Evolutionary conservation across 2,888 invertebrate genomes (phyloP).

Genomic region (Tinea trinotella): DNA sequence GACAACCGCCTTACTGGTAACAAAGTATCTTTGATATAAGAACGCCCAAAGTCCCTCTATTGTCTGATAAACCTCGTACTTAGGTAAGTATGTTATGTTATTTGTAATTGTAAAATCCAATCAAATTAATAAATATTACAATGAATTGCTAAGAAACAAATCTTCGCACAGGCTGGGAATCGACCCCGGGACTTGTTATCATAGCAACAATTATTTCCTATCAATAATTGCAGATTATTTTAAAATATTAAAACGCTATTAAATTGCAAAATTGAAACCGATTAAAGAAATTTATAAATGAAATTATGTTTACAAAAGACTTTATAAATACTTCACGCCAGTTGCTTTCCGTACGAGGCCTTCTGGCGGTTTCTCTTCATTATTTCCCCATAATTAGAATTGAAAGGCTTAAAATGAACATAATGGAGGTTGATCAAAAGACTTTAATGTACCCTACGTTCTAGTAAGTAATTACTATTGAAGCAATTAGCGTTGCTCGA

Average conservation of each 20-base stretch:
- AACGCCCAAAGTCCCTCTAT: too few relatives aligned
- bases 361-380: constrained; percentile 33
- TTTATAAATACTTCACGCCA: constrained; percentile 35
- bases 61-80: too few relatives aligned
- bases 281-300: constrained; percentile 37
- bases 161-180: too few relatives aligned
- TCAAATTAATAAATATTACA: too few relatives aligned
- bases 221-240: too few relatives aligned
- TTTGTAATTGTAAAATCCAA: too few relatives aligned
- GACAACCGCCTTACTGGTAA: too few relatives aligned
- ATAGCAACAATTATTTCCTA: too few relatives aligned
- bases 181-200: too few relatives aligned
- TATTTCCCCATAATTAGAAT: constrained; percentile 43
- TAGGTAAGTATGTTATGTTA: too few relatives aligned
- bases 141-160: too few relatives aligned
- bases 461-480: constrained; percentile 15
- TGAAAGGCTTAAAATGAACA: constrained; percentile 38
- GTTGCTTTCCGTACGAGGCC: constrained; percentile 40
- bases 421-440: constrained; percentile 33
- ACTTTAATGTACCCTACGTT: constrained; percentile 19
- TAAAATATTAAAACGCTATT: neutral
- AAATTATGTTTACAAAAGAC: constrained; percentile 34
- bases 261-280: constrained; percentile 29
- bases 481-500: constrained; percentile 1
- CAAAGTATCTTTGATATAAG: too few relatives aligned